Evolutionary conservation across 2,888 invertebrate genomes (phyloP), one percentile per base, ranked within the genome.

Genomic region (Podotricha telesiphe): DNA sequence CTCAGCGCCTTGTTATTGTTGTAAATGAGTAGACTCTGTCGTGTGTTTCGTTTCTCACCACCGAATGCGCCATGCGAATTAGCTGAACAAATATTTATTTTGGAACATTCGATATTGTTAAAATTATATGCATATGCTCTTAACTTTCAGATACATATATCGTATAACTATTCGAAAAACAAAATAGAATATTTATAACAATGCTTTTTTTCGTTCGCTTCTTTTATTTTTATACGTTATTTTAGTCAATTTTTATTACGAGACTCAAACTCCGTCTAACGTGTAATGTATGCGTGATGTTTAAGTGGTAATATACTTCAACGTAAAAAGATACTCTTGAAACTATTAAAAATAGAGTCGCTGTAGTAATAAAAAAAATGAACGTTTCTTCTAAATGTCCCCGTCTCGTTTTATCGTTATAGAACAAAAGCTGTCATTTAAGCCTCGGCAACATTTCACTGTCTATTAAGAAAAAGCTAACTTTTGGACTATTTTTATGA

Each of bases 401-500:
- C 89, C 86, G 86, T 83, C 88, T 89, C 89, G 88, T 89, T 62
- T n/a, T n/a, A n/a, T n/a, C n/a, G n/a, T n/a, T 89, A 90, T 86
- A 89, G 88, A 91, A 91, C 91, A 93, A 92, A 93, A 92, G 92
- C 91, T 89, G 92, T 91, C 92, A 91, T 85, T 87, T 79, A 88
- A 88, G 87, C 87, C 88, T 90, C 91, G 88, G 93, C 86, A 89
- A 93, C 93, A 92, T 91, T 92, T 92, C 92, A 92, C 87, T 89
- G 91, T 91, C 91, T 91, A 90, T 91, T 89, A 89, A 88, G 90
- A 89, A 83, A 87, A 85, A 82, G 79, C 86, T 83, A 82, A 88
- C 87, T 88, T 92, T 91, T 92, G 82, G 90, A 91, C 92, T 92
- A 92, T 93, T 93, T 93, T 93, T 91, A 93, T 89, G 87, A 80